Conservation (phyloP, 2,888 invertebrate species). For the Rotaria socialis region DNA sequence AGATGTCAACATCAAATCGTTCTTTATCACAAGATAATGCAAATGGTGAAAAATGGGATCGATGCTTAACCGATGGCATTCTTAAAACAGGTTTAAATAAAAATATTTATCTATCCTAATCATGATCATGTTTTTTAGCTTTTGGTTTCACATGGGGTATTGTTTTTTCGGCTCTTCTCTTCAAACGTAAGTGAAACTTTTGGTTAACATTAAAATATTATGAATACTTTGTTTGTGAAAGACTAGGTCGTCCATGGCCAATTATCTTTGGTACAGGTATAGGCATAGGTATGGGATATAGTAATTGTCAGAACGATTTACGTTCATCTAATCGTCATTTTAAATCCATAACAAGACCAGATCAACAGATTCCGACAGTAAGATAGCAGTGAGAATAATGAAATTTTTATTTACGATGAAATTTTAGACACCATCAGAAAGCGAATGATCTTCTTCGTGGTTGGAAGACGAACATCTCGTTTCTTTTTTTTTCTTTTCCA, state of each 20-base stretch:
- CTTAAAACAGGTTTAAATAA: constrained; percentile 60
- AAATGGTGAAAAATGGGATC: constrained; percentile 74
- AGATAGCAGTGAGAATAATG: neutral
- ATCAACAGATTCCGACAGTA: neutral
- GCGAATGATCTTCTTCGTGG: neutral
- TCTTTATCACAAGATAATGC: constrained; percentile 67
- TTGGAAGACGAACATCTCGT: neutral
- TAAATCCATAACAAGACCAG: neutral
- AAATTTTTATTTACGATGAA: neutral
- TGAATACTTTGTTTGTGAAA: neutral
- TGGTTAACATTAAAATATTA: neutral
- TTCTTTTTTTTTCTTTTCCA: neutral
- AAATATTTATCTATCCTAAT: neutral
- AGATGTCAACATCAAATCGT: neutral
- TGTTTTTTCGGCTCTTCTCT: constrained; percentile 75
- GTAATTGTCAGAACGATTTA: constrained; percentile 70
- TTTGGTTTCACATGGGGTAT: constrained; percentile 76
- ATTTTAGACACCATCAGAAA: neutral
- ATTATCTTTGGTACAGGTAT: constrained; percentile 79
- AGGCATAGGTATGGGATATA: constrained; percentile 82
- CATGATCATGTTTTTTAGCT: constrained; percentile 64
- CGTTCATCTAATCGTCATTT: constrained; percentile 31
- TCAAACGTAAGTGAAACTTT: constrained; percentile 66
- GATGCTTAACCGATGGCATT: constrained; percentile 75
- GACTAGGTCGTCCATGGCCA: constrained; percentile 75